Conservation (phyloP, 1,140 invertebrate genomes). For the Hylaeus anthracinus region DNA sequence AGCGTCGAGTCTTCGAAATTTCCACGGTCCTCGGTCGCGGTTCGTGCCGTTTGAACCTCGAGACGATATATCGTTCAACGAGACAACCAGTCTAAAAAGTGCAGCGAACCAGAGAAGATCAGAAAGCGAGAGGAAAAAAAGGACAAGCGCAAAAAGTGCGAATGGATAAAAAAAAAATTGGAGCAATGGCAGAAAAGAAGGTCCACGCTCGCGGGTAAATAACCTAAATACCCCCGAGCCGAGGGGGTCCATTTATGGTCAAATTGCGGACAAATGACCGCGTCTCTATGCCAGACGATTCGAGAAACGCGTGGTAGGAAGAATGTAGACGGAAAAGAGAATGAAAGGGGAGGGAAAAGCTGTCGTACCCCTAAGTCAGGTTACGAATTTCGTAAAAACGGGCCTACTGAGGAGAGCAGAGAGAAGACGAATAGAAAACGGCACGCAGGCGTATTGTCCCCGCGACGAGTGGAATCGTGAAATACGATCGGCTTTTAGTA, state of each 20-base stretch:
- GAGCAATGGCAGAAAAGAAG: constrained; percentile 33
- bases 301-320: not conserved
- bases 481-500: constrained; percentile 79
- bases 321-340: too few species aligned
- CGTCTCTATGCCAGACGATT: constrained; percentile 55
- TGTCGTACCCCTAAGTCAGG: constrained; percentile 59
- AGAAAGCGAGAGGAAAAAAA: not conserved
- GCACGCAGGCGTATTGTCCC: constrained; percentile 68
- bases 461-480: constrained; percentile 72
- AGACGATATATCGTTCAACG: constrained; percentile 59
- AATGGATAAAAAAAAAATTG: constrained; percentile 30
- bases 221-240: constrained; percentile 62
- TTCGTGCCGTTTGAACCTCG: constrained; percentile 65
- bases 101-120: not conserved
- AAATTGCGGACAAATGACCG: constrained; percentile 77
- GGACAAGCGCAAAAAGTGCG: constrained; percentile 1
- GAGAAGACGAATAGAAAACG: constrained; percentile 61
- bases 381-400: constrained; percentile 61
- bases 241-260: constrained; percentile 69
- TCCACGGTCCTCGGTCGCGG: constrained; percentile 68
- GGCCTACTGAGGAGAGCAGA: constrained; percentile 27
- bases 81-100: not conserved
- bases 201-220: constrained; percentile 55
- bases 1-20: constrained; percentile 56
- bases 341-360: not conserved